A percentile compares a stretch with the other conserved stretches of the same genome.
phyloP scores from a whole-genome alignment of 2,113 vertebrate species.

The human (Homo sapiens) region DNA sequence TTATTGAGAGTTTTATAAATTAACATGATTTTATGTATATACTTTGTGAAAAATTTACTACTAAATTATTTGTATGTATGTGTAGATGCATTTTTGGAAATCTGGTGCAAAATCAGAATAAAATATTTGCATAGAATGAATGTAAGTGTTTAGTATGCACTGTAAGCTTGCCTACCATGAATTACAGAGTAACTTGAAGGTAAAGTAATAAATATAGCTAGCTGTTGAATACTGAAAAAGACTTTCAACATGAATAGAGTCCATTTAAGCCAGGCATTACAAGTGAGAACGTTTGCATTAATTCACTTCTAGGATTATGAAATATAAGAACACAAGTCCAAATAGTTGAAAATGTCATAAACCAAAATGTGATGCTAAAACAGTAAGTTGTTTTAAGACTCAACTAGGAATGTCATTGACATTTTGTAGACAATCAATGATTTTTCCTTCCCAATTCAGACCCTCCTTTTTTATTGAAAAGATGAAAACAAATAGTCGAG shows the following conservation, averaged over 20 bases:
- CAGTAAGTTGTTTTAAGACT: background rate
- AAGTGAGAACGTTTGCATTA: background rate
- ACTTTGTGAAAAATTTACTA: background rate
- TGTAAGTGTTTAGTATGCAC: background rate
- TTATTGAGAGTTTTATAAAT: background rate
- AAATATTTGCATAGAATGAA: background rate
- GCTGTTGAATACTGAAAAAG: background rate
- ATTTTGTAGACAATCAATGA: background rate
- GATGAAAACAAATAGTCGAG: background rate
- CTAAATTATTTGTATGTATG: background rate
- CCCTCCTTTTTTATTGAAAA: background rate
- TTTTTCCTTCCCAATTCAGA: background rate
- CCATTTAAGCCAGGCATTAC: background rate
- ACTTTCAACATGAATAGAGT: background rate
- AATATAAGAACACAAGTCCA: background rate
- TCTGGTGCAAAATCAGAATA: background rate
- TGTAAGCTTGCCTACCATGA: background rate
- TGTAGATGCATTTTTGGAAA: background rate
- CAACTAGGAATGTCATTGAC: background rate
- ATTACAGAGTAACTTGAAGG: background rate
- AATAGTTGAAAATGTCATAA: background rate
- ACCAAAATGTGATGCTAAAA: background rate
- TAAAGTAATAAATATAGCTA: background rate
- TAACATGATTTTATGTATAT: background rate
- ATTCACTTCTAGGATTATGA: background rate